Conservation (phyloP, 1,140 invertebrate genomes). For the Caenorhabditis remanei region DNA sequence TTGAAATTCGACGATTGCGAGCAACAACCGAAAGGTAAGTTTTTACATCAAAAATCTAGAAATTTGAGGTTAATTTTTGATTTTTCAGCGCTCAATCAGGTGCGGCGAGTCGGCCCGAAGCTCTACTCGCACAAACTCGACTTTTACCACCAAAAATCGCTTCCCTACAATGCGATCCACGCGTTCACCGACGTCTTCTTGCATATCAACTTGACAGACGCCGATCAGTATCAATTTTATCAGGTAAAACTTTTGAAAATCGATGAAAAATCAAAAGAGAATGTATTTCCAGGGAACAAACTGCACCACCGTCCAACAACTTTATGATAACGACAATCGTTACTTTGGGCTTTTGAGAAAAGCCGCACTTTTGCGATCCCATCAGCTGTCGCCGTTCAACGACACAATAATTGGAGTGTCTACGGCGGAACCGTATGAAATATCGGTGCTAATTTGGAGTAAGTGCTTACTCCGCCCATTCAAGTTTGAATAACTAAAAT, state of each 20-base stretch:
- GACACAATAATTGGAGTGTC: constrained; percentile 53
- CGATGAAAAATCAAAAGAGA: background rate
- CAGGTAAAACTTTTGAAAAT: constrained; percentile 32
- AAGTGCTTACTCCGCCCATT: background rate
- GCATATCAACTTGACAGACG: constrained; percentile 44
- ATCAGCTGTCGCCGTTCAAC: constrained; percentile 62
- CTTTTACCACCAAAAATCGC: constrained; percentile 1
- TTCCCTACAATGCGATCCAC: constrained; percentile 13
- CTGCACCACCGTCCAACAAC: constrained; percentile 52
- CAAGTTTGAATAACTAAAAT: constrained; percentile 3
- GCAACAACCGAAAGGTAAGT: background rate
- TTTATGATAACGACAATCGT: constrained; percentile 58
- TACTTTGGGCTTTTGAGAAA: constrained; percentile 61
- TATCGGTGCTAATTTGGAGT: constrained; percentile 43
- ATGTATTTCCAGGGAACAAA: constrained; percentile 56
- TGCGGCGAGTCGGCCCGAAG: background rate
- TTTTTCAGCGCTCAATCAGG: constrained; percentile 9
- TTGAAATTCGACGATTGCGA: constrained; percentile 13
- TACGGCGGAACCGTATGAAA: constrained; percentile 54
- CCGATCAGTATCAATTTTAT: constrained; percentile 56
- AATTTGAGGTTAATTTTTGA: no score
- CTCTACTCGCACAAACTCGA: constrained; percentile 36
- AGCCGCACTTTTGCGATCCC: constrained; percentile 46
- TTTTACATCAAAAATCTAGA: no score
- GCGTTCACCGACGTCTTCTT: constrained; percentile 62